Base-by-base conservation (phyloP, 1,140 invertebrate genomes). In the Nephila pilipes region DNA sequence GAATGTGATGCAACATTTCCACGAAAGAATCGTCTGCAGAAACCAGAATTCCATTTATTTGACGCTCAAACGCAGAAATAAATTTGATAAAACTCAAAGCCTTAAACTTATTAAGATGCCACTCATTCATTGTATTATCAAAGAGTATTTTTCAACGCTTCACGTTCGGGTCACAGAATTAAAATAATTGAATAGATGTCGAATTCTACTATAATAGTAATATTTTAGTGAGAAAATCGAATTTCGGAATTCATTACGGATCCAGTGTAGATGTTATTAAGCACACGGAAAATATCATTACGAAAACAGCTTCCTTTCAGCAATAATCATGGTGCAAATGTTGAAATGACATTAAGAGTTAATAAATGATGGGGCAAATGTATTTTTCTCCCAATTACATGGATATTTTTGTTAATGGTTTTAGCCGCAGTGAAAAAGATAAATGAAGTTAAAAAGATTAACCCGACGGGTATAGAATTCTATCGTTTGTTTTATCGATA, bases 361-460 rank as follows among this genome's bases (percentile, higher is more conserved):
- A 85, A 92, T 92, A 85, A 92, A 92, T 92, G 90, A 92, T 85
- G 57, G 58, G 81, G 85, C 81, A 85, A 92, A 69, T 57, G 90
- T 69, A 85, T 54, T 69, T 65, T 85, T 81, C 36, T 38, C 20
- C 57, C 89, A 60, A 91, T 91, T 91, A 91, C 89, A 63, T 25
- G 79, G 55, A 55, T 60, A 36, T 91, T 85, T 58, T 54, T 32
- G 75, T 83, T 85, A 80, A 91, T 80, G 75, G 89, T 20, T 54
- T 60, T 16, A 54, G 29, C 14, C 87, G 20, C 32, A 12, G 16
- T n/a, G 38, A 75, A 88, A 88, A 54, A 87, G 32, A 87, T 83
- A 55, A 55, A 83, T 57, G 81, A 83, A 57, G 54, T 3, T 22
- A 83, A 83, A 22, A 83, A 54, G 22, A n/a, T 14, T 20, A 16